These are phyloP conservation scores for Tetragonula carbonaria DNA, from an alignment of 2,888 invertebrate genomes.

Conservation along the genomic window DNA sequence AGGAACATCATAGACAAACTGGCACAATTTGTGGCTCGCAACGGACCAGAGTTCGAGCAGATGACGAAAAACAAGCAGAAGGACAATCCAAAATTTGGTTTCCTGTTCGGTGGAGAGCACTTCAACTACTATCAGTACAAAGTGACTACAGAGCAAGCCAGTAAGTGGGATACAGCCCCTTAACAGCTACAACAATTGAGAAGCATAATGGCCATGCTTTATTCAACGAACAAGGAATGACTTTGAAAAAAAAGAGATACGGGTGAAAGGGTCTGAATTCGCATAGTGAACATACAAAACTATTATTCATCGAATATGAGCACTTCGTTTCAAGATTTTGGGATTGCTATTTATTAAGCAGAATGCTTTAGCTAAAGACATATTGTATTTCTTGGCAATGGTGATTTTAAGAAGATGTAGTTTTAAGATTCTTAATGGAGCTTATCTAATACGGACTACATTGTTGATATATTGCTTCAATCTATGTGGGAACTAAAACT, in stretches of 20 bases:
- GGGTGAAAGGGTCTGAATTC: constrained; percentile 71
- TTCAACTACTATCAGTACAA: constrained; percentile 98
- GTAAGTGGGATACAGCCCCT: constrained; percentile 87
- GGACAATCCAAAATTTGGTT: constrained; percentile 98
- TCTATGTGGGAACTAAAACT: constrained; percentile 63
- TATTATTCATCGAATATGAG: constrained; percentile 69
- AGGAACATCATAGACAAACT: constrained; percentile 99
- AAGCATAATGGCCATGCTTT: constrained; percentile 74
- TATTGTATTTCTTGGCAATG: constrained; percentile 70
- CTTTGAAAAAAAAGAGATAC: constrained; percentile 69
- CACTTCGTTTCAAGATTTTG: constrained; percentile 74
- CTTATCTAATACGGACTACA: constrained; percentile 66
- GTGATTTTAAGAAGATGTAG: constrained; percentile 72
- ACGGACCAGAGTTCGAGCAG: constrained; percentile 99
- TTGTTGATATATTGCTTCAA: constrained; percentile 67
- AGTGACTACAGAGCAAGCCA: constrained; percentile 97
- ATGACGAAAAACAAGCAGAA: constrained; percentile 99
- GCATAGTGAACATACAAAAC: constrained; percentile 68
- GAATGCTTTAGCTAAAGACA: constrained; percentile 69
- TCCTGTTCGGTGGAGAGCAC: constrained; percentile 97
- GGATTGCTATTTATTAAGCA: constrained; percentile 73
- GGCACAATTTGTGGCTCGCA: constrained; percentile 99
- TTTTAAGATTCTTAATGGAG: constrained; percentile 73
- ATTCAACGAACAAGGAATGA: constrained; percentile 72
- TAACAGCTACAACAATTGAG: constrained; percentile 76